Evolutionary conservation across 1,140 invertebrate species (phyloP).

Genomic region (Stenopsyche tienmushanensis): DNA sequence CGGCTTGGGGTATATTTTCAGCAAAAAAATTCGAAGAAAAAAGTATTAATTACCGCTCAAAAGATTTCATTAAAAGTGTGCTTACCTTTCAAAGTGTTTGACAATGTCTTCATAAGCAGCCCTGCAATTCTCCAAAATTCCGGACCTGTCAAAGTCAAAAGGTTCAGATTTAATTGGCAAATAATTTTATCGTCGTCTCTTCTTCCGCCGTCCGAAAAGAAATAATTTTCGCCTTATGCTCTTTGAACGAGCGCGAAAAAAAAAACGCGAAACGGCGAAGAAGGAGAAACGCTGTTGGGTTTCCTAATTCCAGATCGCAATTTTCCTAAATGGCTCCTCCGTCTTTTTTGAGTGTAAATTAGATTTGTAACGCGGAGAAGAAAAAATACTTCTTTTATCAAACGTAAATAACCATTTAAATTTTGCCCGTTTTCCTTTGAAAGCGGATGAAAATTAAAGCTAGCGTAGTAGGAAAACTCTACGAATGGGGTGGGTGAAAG

Average conservation of each 20-base stretch:
- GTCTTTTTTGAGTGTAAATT: slow-evolving; percentile 42
- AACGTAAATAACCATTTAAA: slow-evolving; percentile 43
- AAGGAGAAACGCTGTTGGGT: slow-evolving; percentile 44
- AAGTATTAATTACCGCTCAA: slow-evolving; percentile 14
- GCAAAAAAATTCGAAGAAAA: not conserved
- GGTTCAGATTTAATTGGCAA: slow-evolving; percentile 42
- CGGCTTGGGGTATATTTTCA: not conserved
- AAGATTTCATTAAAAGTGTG: slow-evolving; percentile 32
- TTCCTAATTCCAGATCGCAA: slow-evolving; percentile 40
- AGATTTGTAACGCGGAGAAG: slow-evolving; percentile 36
- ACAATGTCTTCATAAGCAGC: slow-evolving; percentile 91
- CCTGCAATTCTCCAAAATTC: slow-evolving; percentile 91
- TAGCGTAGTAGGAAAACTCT: slow-evolving; percentile 23
- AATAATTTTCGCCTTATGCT: slow-evolving; percentile 12
- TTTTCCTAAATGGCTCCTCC: slow-evolving; percentile 40
- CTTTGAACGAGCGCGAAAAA: slow-evolving; percentile 18
- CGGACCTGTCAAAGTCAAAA: slow-evolving; percentile 68
- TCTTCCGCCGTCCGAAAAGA: not conserved
- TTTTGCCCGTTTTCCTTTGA: slow-evolving; percentile 38
- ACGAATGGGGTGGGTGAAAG: slow-evolving; percentile 10
- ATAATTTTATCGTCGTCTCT: slow-evolving; percentile 36
- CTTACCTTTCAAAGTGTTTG: slow-evolving; percentile 88
- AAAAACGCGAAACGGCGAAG: slow-evolving; percentile 40
- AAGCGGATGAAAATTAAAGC: slow-evolving; percentile 40
- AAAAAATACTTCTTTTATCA: slow-evolving; percentile 42